Conservation (phyloP, 1,140 invertebrate genomes). For the Melitaea cinxia region DNA sequence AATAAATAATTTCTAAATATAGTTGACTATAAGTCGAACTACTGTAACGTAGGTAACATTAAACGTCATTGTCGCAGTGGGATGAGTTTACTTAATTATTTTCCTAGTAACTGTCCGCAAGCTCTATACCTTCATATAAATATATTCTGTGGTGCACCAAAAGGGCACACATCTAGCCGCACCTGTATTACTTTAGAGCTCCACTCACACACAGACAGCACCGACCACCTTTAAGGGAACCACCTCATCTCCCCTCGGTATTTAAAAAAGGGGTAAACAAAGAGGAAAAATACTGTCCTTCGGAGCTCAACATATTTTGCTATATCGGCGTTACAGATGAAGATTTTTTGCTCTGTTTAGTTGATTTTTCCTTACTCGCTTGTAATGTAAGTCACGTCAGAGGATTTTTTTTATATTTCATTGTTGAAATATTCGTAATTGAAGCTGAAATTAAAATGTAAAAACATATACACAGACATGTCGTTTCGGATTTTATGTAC, state of each 20-base stretch:
- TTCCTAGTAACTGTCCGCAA: slow-evolving; percentile 43
- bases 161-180: slow-evolving; percentile 41
- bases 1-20: no score
- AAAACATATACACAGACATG: not conserved
- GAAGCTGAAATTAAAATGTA: not conserved
- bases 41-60: no score
- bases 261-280: slow-evolving; percentile 24
- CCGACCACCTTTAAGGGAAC: slow-evolving; percentile 38
- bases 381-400: slow-evolving; percentile 21
- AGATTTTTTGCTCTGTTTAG: slow-evolving; percentile 44
- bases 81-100: slow-evolving; percentile 16
- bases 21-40: no score
- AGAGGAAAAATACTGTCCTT: slow-evolving; percentile 24
- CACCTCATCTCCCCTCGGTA: slow-evolving; percentile 14
- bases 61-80: no score
- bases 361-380: slow-evolving; percentile 35
- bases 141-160: slow-evolving; percentile 36
- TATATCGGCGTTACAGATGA: slow-evolving; percentile 3
- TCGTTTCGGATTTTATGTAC: no score
- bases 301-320: slow-evolving; percentile 25
- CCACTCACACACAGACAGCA: slow-evolving; percentile 41
- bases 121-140: slow-evolving; percentile 22
- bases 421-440: not conserved
- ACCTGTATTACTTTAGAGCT: slow-evolving; percentile 45
- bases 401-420: slow-evolving; percentile 10